These are phyloP conservation scores for Yponomeuta malinellus DNA, from an alignment of 2,888 invertebrate genomes.

Conservation along the genomic window DNA sequence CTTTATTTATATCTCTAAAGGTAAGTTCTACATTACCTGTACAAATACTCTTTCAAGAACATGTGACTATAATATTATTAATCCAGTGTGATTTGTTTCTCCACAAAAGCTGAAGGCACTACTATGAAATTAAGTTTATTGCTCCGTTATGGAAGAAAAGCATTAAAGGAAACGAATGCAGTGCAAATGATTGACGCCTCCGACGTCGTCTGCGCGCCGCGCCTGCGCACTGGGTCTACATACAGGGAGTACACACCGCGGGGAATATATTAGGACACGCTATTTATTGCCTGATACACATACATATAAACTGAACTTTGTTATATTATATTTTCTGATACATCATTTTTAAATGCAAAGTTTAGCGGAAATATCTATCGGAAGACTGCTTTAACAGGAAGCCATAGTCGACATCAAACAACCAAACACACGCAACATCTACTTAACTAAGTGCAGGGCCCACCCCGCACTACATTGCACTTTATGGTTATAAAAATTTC, in stretches of 20 bases:
- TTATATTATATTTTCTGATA: constrained; percentile 21
- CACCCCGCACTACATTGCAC: constrained; percentile 61
- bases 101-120: constrained; percentile 73
- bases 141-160: constrained; percentile 64
- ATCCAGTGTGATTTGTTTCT: constrained; percentile 47
- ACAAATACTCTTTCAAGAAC: constrained; percentile 71
- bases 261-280: constrained; percentile 8
- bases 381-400: constrained; percentile 74
- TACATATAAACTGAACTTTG: constrained; percentile 11
- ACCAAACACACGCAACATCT: constrained; percentile 31
- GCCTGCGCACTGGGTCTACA: constrained; percentile 22
- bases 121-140: constrained; percentile 68
- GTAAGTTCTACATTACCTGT: constrained; percentile 69
- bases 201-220: constrained; percentile 48
- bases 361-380: constrained; percentile 70
- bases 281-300: constrained; percentile 15
- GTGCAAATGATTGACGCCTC: constrained; percentile 55
- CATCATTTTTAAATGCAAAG: constrained; percentile 65
- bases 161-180: constrained; percentile 65
- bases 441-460: constrained; percentile 63
- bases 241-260: constrained; percentile 8
- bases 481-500: constrained; percentile 55
- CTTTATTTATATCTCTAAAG: constrained; percentile 61
- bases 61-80: constrained; percentile 50
- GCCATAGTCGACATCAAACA: constrained; percentile 68